Evolutionary conservation across 2,113 vertebrate species (phyloP).

Genomic region (Chelonoidis abingdonii): DNA sequence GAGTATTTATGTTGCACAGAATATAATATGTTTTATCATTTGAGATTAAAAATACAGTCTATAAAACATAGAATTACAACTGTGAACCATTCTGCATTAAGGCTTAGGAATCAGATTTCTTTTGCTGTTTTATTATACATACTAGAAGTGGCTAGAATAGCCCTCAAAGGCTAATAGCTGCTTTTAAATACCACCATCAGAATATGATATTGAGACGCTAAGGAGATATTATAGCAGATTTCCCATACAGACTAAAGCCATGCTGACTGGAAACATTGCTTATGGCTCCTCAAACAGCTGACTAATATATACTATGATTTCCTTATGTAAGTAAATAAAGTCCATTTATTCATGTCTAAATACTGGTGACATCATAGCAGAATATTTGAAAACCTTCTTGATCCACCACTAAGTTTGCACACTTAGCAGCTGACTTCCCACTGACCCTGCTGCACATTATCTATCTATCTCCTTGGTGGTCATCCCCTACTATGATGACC

Average conservation of each 20-base stretch:
- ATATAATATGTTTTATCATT: background rate
- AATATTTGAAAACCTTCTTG: background rate
- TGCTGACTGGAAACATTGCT: background rate
- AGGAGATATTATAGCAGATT: background rate
- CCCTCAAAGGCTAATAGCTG: background rate
- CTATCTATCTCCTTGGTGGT: background rate
- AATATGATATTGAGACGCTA: background rate
- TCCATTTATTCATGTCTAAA: background rate
- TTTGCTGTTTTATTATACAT: background rate
- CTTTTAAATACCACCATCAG: constrained; percentile 1
- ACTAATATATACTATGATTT: background rate
- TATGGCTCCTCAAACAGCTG: background rate
- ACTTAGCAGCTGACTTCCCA: background rate
- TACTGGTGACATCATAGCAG: background rate
- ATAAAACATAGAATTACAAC: background rate
- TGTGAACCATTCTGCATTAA: background rate
- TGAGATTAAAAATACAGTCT: background rate
- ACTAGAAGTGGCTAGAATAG: background rate
- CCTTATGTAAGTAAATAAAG: background rate
- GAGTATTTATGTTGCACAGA: background rate
- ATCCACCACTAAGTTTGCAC: background rate
- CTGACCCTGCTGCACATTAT: background rate
- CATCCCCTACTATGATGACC: background rate
- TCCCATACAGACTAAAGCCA: background rate
- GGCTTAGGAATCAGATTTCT: background rate